Evolutionary conservation across 2,888 invertebrate genomes (phyloP).

Genomic region (Abscondita cerata): DNA sequence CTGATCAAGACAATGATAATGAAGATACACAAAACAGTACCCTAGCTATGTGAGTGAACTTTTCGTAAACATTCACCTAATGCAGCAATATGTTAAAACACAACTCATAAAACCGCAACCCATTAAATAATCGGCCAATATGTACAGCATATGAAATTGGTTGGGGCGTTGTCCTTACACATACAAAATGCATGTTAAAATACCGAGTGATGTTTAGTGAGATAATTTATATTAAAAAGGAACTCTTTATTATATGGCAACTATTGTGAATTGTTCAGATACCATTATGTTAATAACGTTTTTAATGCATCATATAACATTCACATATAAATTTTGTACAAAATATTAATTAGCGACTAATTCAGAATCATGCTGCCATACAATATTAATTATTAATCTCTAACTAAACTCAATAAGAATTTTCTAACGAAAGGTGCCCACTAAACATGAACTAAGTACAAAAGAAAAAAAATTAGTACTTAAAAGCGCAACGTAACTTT

Average conservation of each 20-base stretch:
- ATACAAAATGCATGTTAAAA: conserved; percentile 14
- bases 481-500: conserved; percentile 14
- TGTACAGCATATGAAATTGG: conserved; percentile 18
- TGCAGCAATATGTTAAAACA: conserved; percentile 15
- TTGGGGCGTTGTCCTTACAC: conserved; percentile 14
- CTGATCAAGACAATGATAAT: conserved; percentile 12
- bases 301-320: neutral
- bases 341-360: conserved; percentile 1
- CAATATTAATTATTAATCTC: conserved; percentile 6
- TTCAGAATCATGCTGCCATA: conserved; percentile 9
- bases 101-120: conserved; percentile 18
- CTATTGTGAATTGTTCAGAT: conserved; percentile 5
- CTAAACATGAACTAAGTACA: conserved; percentile 12
- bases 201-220: conserved; percentile 13
- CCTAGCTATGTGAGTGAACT: conserved; percentile 6
- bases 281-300: neutral
- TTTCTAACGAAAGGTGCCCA: neutral
- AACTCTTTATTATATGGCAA: conserved; percentile 8
- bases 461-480: conserved; percentile 3
- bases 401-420: conserved; percentile 7
- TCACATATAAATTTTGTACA: conserved; percentile 4
- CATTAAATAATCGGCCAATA: conserved; percentile 19
- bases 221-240: conserved; percentile 1
- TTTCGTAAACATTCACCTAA: conserved; percentile 10
- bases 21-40: conserved; percentile 11